phyloP scores from a whole-genome alignment of 2,797 vertebrate genomes.

The Lutjanus campechanus region DNA sequence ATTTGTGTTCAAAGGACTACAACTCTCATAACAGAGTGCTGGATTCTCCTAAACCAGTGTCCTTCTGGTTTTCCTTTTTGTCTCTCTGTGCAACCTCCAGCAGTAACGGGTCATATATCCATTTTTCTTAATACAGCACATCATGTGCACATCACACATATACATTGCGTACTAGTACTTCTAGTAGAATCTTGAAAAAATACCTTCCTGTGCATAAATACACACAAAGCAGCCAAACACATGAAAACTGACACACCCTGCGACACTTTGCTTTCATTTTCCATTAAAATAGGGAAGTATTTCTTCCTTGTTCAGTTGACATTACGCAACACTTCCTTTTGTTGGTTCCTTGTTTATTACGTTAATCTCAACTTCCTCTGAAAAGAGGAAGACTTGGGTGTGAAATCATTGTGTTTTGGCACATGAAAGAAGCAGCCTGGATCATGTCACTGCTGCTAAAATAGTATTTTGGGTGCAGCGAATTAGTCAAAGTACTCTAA shows the following conservation, averaged over 20 bases:
- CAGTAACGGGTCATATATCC: too few relatives aligned
- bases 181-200: too few relatives aligned
- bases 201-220: background rate
- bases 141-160: background rate
- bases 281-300: slow-evolving; percentile 50
- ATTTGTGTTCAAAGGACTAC: too few relatives aligned
- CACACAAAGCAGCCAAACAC: slow-evolving; percentile 3
- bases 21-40: too few relatives aligned
- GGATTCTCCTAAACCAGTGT: too few relatives aligned
- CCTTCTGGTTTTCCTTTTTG: too few relatives aligned
- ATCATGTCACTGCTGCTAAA: background rate
- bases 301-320: slow-evolving; percentile 52
- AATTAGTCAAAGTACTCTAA: background rate
- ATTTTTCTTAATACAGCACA: too few relatives aligned
- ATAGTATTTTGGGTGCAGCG: background rate
- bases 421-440: background rate
- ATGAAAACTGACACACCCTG: slow-evolving; percentile 31
- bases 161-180: background rate
- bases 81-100: too few relatives aligned
- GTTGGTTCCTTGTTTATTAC: slow-evolving; percentile 41
- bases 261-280: slow-evolving; percentile 56
- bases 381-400: slow-evolving; percentile 48
- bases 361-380: slow-evolving; percentile 44
- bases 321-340: slow-evolving; percentile 53
- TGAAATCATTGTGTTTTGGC: slow-evolving; percentile 14